phyloP scores from a whole-genome alignment of 2,888 invertebrate genomes.

The Lasioglossum villosulum region DNA sequence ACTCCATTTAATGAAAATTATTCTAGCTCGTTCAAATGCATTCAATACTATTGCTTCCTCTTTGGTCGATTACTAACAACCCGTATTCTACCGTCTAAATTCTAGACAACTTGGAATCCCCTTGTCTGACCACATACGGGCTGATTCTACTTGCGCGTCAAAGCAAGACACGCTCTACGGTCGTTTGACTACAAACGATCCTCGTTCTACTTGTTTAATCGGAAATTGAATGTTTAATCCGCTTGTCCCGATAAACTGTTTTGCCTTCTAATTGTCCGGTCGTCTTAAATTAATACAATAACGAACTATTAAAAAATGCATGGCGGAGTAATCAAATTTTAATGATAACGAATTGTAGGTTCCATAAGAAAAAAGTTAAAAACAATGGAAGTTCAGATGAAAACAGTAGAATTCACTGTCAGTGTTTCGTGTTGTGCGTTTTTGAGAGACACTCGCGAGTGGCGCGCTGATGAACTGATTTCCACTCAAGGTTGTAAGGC shows the following conservation, averaged over 20 bases:
- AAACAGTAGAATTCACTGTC: background rate
- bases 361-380: background rate
- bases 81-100: background rate
- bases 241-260: background rate
- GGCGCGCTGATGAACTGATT: no score
- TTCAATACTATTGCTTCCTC: background rate
- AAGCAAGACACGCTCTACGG: background rate
- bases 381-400: background rate
- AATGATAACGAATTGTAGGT: background rate
- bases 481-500: no score
- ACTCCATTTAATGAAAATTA: background rate
- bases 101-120: background rate
- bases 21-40: background rate
- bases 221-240: background rate
- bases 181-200: background rate
- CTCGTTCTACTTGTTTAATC: background rate
- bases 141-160: conserved; percentile 1
- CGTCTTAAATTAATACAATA: background rate
- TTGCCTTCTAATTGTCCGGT: background rate
- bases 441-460: no score
- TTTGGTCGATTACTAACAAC: background rate
- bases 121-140: background rate
- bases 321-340: background rate
- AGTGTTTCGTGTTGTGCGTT: no score
- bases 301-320: background rate